A percentile compares a stretch with the other conserved stretches of the same genome.
Conservation (phyloP, 2,113 vertebrate genomes). For the Eulacestoma nigropectus region DNA sequence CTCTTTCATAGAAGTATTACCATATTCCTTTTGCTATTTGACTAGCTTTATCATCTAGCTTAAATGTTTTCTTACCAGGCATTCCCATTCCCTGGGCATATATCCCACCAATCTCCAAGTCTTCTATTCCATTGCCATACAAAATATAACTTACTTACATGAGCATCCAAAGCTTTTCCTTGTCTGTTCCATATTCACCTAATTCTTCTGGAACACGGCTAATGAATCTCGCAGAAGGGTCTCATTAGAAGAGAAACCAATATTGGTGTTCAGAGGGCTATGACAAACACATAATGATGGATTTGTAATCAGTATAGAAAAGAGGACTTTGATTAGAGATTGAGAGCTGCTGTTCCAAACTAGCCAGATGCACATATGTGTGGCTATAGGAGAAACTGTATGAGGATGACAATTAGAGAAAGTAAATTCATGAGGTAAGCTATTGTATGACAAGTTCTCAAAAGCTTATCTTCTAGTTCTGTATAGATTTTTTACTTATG, state of each 20-base stretch:
- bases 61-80: background rate
- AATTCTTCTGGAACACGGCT: background rate
- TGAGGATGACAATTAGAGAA: background rate
- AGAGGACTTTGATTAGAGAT: background rate
- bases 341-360: background rate
- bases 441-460: background rate
- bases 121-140: background rate
- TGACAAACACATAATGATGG: background rate
- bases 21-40: background rate
- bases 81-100: background rate
- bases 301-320: background rate
- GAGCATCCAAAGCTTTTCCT: background rate
- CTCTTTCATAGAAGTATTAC: background rate
- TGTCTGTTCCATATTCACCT: background rate
- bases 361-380: background rate
- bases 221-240: background rate
- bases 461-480: background rate
- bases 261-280: background rate
- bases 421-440: background rate
- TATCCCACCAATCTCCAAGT: background rate
- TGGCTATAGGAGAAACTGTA: background rate
- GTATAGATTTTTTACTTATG: background rate
- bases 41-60: background rate
- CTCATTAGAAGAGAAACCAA: background rate
- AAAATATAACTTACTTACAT: background rate